These are phyloP conservation scores for Drosophila novamexicana DNA, from an alignment of 1,140 invertebrate species.

Conservation along the genomic window DNA sequence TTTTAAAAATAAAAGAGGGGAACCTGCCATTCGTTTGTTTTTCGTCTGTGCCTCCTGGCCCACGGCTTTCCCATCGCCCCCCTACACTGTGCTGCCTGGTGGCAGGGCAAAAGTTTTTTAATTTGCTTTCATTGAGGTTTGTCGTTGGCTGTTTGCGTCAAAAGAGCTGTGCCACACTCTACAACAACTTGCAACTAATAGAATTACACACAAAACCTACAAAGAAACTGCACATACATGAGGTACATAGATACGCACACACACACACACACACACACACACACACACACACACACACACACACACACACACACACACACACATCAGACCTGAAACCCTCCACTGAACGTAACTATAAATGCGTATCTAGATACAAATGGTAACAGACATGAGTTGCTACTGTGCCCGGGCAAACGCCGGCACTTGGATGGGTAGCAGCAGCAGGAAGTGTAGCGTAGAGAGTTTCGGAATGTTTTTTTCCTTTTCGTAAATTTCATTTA, in stretches of 20 bases:
- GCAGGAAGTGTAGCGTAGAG: conserved; percentile 11
- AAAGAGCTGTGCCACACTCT: conserved; percentile 46
- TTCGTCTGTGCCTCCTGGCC: background rate
- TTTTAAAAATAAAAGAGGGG: conserved; percentile 36
- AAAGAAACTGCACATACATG: conserved; percentile 61
- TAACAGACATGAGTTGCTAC: conserved; percentile 36
- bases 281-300: conserved; percentile 23
- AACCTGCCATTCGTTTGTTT: conserved; percentile 30
- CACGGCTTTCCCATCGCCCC: background rate
- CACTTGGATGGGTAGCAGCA: background rate
- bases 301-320: conserved; percentile 7
- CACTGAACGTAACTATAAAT: conserved; percentile 40
- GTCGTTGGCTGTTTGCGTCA: conserved; percentile 41
- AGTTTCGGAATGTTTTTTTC: conserved; percentile 40
- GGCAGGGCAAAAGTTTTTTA: conserved; percentile 73
- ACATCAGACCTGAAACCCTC: conserved; percentile 20
- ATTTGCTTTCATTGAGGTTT: conserved; percentile 80
- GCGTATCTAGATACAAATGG: conserved; percentile 71
- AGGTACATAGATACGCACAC: conserved; percentile 28
- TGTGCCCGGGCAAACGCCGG: conserved; percentile 18
- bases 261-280: conserved; percentile 7
- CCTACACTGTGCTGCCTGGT: conserved; percentile 26
- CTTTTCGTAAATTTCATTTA: conserved; percentile 76
- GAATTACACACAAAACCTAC: conserved; percentile 68
- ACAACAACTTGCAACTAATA: conserved; percentile 77